These are phyloP conservation scores for Bombus haemorrhoidalis DNA, from an alignment of 1,140 invertebrate genomes.

Conservation along the genomic window DNA sequence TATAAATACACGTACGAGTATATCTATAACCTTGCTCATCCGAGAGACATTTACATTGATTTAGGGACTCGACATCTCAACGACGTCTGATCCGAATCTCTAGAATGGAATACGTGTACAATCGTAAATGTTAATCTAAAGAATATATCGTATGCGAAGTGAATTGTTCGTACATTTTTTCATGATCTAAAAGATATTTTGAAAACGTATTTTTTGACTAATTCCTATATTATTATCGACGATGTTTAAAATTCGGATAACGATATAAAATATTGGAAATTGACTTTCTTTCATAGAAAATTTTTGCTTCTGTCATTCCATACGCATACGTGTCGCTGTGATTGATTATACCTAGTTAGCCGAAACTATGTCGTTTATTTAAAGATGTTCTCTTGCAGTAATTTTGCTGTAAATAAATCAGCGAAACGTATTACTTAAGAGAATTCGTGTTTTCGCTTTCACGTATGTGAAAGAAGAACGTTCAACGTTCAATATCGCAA, in stretches of 20 bases:
- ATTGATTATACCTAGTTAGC: constrained; percentile 54
- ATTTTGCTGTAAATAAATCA: constrained; percentile 27
- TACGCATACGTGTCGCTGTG: constrained; percentile 61
- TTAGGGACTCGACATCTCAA: background rate
- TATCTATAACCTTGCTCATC: background rate
- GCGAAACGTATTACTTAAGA: background rate
- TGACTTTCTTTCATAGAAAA: constrained; percentile 24
- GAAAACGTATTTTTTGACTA: constrained; percentile 14
- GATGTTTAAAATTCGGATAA: background rate
- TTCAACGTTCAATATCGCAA: constrained; percentile 20
- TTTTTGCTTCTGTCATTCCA: constrained; percentile 66
- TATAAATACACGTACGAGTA: background rate
- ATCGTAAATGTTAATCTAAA: constrained; percentile 23
- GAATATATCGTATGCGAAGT: constrained; percentile 5
- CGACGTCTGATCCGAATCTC: background rate
- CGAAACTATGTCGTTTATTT: constrained; percentile 7
- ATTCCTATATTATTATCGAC: background rate
- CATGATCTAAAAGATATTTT: constrained; percentile 4
- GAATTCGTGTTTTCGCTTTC: background rate
- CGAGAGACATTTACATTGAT: background rate
- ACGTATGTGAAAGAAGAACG: background rate
- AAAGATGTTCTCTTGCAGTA: constrained; percentile 8
- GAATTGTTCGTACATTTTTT: constrained; percentile 4
- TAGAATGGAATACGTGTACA: constrained; percentile 26
- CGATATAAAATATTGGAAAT: constrained; percentile 22